Conservation (phyloP, 2,113 vertebrate species). For the Myrmophylax atrothorax region DNA sequence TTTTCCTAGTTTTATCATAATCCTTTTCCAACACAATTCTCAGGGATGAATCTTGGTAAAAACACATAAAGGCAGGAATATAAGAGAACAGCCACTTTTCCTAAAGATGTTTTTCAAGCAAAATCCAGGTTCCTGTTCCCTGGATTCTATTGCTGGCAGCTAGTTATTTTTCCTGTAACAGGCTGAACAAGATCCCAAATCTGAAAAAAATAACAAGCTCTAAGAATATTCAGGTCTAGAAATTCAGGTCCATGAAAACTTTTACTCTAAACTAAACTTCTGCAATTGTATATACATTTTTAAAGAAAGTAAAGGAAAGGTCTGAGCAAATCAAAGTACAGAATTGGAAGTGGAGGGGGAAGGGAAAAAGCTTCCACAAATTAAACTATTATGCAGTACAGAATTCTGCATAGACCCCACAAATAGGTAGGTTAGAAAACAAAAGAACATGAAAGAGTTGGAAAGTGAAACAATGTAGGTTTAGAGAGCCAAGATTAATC, state of each 20-base stretch:
- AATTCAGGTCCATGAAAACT: not conserved
- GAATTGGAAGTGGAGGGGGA: not conserved
- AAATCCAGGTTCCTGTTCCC: not conserved
- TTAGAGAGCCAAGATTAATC: constrained; percentile 3
- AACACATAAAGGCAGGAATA: not conserved
- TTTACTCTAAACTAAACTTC: not conserved
- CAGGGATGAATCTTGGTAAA: not conserved
- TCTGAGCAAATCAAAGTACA: not conserved
- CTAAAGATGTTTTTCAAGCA: constrained; percentile 1
- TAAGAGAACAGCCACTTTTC: not conserved
- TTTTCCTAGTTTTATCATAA: not conserved
- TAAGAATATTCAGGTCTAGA: not conserved
- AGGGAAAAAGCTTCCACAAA: not conserved
- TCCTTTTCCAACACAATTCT: not conserved
- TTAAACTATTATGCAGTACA: not conserved
- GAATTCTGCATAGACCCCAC: not conserved
- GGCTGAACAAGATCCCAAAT: constrained; percentile 3
- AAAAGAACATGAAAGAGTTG: not conserved
- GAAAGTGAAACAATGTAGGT: not conserved
- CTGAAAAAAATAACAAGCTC: not conserved
- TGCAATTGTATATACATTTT: not conserved
- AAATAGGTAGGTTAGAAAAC: not conserved
- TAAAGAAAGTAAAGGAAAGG: not conserved
- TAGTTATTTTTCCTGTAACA: not conserved
- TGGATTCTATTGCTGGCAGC: not conserved